Conservation (phyloP, 2,888 invertebrate species). For the Hoplodrina ambigua region DNA sequence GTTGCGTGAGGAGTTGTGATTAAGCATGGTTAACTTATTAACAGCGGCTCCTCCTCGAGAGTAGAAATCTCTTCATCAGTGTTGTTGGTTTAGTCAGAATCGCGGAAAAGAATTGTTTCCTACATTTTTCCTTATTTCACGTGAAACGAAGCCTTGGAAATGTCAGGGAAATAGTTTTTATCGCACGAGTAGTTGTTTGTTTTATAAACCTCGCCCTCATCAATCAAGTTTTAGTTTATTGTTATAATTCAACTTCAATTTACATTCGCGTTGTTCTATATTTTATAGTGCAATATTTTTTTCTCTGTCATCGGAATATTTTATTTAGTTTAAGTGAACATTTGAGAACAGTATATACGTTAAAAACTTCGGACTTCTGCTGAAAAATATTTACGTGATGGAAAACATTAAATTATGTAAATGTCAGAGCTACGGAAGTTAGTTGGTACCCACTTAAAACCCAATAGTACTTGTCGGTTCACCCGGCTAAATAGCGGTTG, state of each 20-base stretch:
- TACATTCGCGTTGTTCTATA: neutral
- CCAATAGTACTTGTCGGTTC: constrained; percentile 13
- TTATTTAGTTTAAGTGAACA: neutral
- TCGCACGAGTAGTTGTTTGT: constrained; percentile 4
- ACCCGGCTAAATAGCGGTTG: constrained; percentile 4
- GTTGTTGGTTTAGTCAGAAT: constrained; percentile 4
- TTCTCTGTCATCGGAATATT: neutral
- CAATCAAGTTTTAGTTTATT: constrained; percentile 16
- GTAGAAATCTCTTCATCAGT: constrained; percentile 34
- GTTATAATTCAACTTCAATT: neutral
- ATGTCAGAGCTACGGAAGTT: neutral
- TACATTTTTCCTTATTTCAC: constrained; percentile 29
- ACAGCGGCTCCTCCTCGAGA: constrained; percentile 21
- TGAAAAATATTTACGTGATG: constrained; percentile 1
- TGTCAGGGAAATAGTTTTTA: constrained; percentile 15
- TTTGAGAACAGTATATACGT: constrained; percentile 7
- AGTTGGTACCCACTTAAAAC: constrained; percentile 18
- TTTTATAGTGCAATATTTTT: neutral
- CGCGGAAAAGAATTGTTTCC: constrained; percentile 13
- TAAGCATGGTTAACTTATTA: constrained; percentile 41
- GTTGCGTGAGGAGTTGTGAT: constrained; percentile 53
- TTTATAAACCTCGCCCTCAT: constrained; percentile 3
- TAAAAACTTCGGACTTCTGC: constrained; percentile 3
- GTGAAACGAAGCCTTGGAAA: constrained; percentile 16
- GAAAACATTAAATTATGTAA: constrained; percentile 20